Percentiles rank a stretch among this genome's conserved stretches.
Evolutionary conservation across 2,113 vertebrate species (phyloP).

Genomic region (Sphyrna mokarran): DNA sequence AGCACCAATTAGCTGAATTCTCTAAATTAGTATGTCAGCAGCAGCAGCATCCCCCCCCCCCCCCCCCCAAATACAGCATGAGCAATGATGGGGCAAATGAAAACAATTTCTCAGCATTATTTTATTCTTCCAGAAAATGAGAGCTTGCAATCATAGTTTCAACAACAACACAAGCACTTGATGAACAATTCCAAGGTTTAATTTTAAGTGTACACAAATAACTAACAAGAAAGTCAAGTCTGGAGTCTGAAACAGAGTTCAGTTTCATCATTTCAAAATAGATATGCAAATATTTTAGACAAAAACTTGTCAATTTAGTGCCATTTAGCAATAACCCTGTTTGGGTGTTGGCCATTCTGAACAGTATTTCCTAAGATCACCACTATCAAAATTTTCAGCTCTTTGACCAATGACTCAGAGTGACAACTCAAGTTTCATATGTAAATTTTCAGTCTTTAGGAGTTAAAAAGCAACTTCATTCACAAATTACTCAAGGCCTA

Average conservation of each 20-base stretch:
- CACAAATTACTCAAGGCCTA: not conserved
- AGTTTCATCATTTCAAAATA: not conserved
- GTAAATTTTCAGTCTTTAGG: not conserved
- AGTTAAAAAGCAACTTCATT: not conserved
- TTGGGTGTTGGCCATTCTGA: not conserved
- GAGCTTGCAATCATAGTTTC: not conserved
- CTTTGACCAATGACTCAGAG: not conserved
- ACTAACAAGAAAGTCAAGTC: not conserved
- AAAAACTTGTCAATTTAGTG: not conserved
- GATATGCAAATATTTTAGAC: not conserved
- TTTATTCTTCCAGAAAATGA: not conserved
- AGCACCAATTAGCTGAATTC: too few species aligned
- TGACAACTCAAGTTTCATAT: not conserved
- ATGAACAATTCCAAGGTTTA: too few species aligned
- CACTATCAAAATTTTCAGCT: not conserved
- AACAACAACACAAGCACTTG: too few species aligned
- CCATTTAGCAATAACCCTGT: not conserved
- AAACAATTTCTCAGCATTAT: not conserved
- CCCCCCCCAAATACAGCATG: not conserved
- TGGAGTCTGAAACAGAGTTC: not conserved
- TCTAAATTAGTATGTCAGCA: too few species aligned
- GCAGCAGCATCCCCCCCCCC: too few species aligned
- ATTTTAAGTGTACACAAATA: not conserved
- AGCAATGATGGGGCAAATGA: not conserved
- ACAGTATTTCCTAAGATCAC: not conserved